phyloP scores from a whole-genome alignment of 2,888 invertebrate species.

The Scaptomyza cyrtandrae region DNA sequence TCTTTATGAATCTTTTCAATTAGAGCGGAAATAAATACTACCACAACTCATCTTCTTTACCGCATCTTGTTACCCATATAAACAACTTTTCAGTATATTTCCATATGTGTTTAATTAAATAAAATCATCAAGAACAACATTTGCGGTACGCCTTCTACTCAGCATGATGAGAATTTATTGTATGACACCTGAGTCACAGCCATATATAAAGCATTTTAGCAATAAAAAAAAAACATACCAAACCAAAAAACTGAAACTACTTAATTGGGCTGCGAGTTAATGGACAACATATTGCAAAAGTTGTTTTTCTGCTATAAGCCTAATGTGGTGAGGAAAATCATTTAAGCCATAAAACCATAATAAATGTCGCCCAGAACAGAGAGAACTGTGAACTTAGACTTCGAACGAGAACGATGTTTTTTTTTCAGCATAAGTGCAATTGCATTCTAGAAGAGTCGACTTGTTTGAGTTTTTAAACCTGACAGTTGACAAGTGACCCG shows the following conservation, averaged over 20 bases:
- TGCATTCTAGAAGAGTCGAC: constrained; percentile 46
- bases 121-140: constrained; percentile 30
- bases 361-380: constrained; percentile 28
- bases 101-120: constrained; percentile 53
- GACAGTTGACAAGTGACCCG: constrained; percentile 66
- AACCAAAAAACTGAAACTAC: constrained; percentile 33
- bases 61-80: constrained; percentile 22
- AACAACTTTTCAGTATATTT: constrained; percentile 26
- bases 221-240: constrained; percentile 2
- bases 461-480: constrained; percentile 31
- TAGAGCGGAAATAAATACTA: constrained; percentile 43
- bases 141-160: constrained; percentile 58
- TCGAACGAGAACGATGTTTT: not conserved
- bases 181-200: constrained; percentile 66
- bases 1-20: constrained; percentile 1
- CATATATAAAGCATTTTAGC: constrained; percentile 45
- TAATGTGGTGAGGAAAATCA: constrained; percentile 31
- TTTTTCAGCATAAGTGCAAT: constrained; percentile 12
- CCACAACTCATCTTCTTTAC: constrained; percentile 9
- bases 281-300: constrained; percentile 59
- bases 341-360: constrained; percentile 42
- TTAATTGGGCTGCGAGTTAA: constrained; percentile 71
- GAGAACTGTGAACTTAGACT: constrained; percentile 40
- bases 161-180: constrained; percentile 61
- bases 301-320: constrained; percentile 27